Percentiles rank a stretch among this genome's conserved stretches.
Conservation (phyloP, 2,888 invertebrate genomes). For the Aphodius sticticus region DNA sequence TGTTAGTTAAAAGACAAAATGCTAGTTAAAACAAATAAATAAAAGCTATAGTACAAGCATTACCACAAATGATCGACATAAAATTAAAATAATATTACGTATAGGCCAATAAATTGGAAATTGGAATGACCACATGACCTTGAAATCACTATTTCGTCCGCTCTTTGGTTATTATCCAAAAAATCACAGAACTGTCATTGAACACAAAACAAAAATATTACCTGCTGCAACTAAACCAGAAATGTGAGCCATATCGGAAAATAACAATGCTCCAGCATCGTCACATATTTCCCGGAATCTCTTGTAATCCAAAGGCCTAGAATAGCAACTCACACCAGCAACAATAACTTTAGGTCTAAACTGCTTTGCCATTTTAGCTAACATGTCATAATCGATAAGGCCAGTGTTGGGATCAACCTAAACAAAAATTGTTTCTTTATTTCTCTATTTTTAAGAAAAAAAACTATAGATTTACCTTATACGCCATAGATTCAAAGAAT, state of each 20-base stretch:
- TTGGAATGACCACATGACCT: too few relatives aligned
- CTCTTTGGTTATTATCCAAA: too few relatives aligned
- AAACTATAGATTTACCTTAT: slow-evolving; percentile 71
- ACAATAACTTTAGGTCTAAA: slow-evolving; percentile 94
- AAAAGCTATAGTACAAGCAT: too few relatives aligned
- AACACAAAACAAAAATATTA: slow-evolving; percentile 42
- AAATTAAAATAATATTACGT: too few relatives aligned
- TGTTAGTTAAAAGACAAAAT: too few relatives aligned
- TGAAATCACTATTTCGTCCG: too few relatives aligned
- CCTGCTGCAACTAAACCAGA: slow-evolving; percentile 92
- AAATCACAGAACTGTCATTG: too few relatives aligned
- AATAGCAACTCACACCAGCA: slow-evolving; percentile 94
- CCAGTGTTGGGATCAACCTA: slow-evolving; percentile 80
- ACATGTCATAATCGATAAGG: slow-evolving; percentile 90
- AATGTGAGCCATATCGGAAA: slow-evolving; percentile 97
- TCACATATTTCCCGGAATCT: slow-evolving; percentile 86
- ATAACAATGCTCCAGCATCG: slow-evolving; percentile 83
- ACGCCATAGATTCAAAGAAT: slow-evolving; percentile 98
- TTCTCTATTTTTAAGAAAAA: not conserved
- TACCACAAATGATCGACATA: too few relatives aligned
- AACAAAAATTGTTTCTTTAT: slow-evolving; percentile 31
- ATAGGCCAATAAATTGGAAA: too few relatives aligned
- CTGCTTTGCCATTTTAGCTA: slow-evolving; percentile 81
- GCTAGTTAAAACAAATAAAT: too few relatives aligned
- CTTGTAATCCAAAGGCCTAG: slow-evolving; percentile 90